Base-by-base conservation (phyloP, 2,113 vertebrate genomes). In the Phasianus colchicus region DNA sequence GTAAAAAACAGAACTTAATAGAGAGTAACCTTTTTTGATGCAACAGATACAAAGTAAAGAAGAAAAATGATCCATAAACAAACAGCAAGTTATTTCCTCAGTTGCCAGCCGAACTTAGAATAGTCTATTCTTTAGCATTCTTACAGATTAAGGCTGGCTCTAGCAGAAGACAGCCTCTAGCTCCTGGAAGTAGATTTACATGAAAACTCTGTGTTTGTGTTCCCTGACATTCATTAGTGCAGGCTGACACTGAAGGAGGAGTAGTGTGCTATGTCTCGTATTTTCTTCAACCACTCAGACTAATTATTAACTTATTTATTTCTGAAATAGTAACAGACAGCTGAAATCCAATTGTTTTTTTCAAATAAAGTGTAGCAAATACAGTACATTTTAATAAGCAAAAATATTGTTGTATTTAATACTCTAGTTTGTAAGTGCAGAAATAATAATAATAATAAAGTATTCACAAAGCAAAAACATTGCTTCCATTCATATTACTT, bases 41-140 rank as follows among this genome's bases (percentile, higher is more conserved):
- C 25, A 70, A 32, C 1, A 11, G 11, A 11, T 90, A 54, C 43
- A 58, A 91, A 92, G 48, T 29, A 64, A 67, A 13, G 38, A 57
- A 80, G 38, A 84, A 88, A 60, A 17, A 19, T 78, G 42, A 17
- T 77, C 76, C 72, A 13, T 36, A 18, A 29, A 63, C 75, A 86
- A 81, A 73, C 36, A 87, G 66, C 57, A 82, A 47, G 71, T 79
- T 83, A 55, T 78, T 94, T 84, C 80, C 74, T 85, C 63, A 66
- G 48, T 16, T 60, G 60, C 29, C 38, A 40, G 0, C 25, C 50
- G 66, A 66, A 91, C 63, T 54, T 76, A 22, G 8, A 82, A 89
- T 54, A n/a, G 43, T 27, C 40, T 52, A 45, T 90, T 20, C 2
- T 1, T 54, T 15, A 60, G 78, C 34, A 12, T 64, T 47, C 60